These are phyloP conservation scores for Geothlypis trichas DNA, from an alignment of 2,113 vertebrate species.

Conservation along the genomic window DNA sequence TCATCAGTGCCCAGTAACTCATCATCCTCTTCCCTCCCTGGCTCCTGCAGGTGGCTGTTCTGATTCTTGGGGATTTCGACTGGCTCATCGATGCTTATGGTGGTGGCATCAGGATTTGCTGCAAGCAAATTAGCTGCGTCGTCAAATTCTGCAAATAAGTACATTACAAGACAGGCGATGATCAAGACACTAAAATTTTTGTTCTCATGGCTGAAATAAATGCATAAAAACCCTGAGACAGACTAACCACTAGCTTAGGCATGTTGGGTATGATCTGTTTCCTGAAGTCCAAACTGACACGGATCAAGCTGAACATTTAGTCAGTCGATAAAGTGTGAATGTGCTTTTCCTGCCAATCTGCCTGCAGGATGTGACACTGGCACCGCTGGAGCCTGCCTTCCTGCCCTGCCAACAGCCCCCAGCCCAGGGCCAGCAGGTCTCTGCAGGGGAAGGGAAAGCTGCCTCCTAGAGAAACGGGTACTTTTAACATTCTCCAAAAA, in stretches of 20 bases:
- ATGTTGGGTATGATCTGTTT: accelerated
- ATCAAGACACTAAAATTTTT: not conserved
- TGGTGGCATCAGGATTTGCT: slow-evolving; percentile 77
- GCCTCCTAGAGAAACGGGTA: not conserved
- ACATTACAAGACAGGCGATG: not conserved
- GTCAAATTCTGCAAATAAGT: slow-evolving; percentile 84
- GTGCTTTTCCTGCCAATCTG: not conserved
- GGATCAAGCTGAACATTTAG: too few species aligned
- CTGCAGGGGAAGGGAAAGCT: not conserved
- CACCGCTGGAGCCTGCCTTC: not conserved
- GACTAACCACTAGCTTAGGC: accelerated
- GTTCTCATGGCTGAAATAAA: not conserved
- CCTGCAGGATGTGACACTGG: not conserved
- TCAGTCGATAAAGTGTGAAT: accelerated
- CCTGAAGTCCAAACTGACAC: not conserved
- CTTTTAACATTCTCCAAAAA: not conserved
- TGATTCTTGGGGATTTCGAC: slow-evolving; percentile 64
- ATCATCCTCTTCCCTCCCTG: slow-evolving; percentile 77
- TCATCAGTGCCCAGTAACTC: slow-evolving; percentile 80
- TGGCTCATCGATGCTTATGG: slow-evolving; percentile 84
- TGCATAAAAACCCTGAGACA: not conserved
- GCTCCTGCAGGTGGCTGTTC: slow-evolving; percentile 39
- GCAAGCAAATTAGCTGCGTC: slow-evolving; percentile 77
- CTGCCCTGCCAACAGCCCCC: not conserved
- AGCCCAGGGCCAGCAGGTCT: accelerated